These are phyloP conservation scores for Mormyrops attenuatus DNA, from an alignment of 2,797 vertebrate genomes.

Conservation along the genomic window DNA sequence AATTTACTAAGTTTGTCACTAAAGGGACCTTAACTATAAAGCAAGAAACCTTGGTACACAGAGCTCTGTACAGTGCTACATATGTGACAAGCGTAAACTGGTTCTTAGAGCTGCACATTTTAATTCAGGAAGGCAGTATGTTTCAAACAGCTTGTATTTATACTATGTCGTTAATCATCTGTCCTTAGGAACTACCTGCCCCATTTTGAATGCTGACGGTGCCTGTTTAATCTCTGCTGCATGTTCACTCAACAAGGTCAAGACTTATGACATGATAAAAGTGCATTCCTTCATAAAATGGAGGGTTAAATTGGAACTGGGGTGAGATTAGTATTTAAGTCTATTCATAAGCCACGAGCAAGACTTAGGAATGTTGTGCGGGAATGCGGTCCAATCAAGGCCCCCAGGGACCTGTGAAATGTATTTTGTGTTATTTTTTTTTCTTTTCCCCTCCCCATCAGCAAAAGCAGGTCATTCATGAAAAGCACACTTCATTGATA, in stretches of 20 bases:
- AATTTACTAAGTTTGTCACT: background rate
- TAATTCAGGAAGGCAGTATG: background rate
- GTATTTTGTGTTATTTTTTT: slow-evolving; percentile 50
- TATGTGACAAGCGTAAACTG: background rate
- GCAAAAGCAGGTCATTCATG: slow-evolving; percentile 61
- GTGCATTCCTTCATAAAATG: background rate
- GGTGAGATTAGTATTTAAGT: background rate
- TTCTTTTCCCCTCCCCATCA: slow-evolving; percentile 63
- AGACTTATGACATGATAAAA: background rate
- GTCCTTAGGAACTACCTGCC: background rate
- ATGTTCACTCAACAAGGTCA: background rate
- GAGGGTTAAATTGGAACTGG: background rate
- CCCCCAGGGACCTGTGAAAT: slow-evolving; percentile 66
- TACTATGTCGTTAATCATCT: background rate
- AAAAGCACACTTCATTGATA: slow-evolving; percentile 21
- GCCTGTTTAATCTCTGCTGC: background rate
- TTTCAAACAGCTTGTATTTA: background rate
- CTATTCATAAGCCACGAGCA: slow-evolving; percentile 35
- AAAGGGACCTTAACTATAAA: background rate
- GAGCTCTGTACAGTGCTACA: background rate
- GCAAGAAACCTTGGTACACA: background rate
- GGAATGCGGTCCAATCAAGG: slow-evolving; percentile 28
- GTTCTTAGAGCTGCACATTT: background rate
- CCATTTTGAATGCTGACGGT: background rate
- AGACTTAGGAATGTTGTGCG: slow-evolving; percentile 23